Evolutionary conservation across 2,797 vertebrate genomes (phyloP).

Genomic region (Cyclopterus lumpus): DNA sequence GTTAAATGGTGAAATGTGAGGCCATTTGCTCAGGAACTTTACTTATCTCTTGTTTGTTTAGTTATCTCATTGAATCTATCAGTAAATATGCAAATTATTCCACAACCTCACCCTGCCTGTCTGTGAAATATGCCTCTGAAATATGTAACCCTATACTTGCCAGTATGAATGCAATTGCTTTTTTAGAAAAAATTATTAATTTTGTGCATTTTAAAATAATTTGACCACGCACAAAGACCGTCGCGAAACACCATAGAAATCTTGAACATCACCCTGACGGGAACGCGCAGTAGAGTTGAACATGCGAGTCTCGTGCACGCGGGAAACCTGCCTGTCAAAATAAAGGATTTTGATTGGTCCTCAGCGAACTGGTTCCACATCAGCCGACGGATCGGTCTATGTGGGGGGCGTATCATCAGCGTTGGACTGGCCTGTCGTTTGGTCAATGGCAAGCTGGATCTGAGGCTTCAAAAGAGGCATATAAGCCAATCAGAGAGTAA

Average conservation of each 20-base stretch:
- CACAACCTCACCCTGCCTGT: neutral
- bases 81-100: neutral
- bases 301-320: neutral
- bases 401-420: neutral
- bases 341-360: constrained; percentile 66
- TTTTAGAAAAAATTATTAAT: neutral
- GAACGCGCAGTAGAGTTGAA: neutral
- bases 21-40: neutral
- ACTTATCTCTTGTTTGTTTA: neutral
- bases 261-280: constrained; percentile 56
- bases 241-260: neutral
- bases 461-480: accelerated
- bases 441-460: constrained; percentile 7
- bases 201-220: neutral
- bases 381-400: constrained; percentile 81
- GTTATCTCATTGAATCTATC: neutral
- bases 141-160: too few species aligned
- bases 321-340: constrained; percentile 39
- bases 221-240: neutral
- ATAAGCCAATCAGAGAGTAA: constrained; percentile 56
- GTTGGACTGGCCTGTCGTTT: constrained; percentile 39
- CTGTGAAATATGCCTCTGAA: neutral
- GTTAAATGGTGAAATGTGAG: neutral
- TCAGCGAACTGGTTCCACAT: constrained; percentile 80
- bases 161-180: neutral